Conservation (phyloP, 23 tunicate species). For the Clavelina lepadiformis region DNA sequence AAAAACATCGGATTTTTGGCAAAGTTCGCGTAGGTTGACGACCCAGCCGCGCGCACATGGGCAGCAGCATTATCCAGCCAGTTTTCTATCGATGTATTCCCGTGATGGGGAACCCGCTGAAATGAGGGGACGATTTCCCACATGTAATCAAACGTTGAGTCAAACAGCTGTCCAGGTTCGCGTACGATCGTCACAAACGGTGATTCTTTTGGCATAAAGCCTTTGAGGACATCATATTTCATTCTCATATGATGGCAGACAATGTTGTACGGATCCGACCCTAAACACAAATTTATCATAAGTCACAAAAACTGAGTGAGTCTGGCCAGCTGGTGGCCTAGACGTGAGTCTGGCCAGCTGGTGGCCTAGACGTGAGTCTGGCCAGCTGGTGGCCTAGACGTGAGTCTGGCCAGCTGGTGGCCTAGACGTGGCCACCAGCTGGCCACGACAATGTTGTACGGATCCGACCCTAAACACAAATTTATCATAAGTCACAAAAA, state of each 20-base stretch:
- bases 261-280: conserved; percentile 13
- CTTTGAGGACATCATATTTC: conserved; percentile 9
- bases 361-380: too few relatives aligned
- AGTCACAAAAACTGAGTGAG: too few relatives aligned
- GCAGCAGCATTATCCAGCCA: conserved; percentile 44
- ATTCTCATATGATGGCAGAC: conserved; percentile 63
- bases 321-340: too few relatives aligned
- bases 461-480: neutral
- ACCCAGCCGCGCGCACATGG: neutral
- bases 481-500: too few relatives aligned
- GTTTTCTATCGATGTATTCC: conserved; percentile 12
- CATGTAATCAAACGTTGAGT: conserved; percentile 45
- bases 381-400: too few relatives aligned
- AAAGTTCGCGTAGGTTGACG: conserved; percentile 2
- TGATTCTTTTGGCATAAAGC: conserved; percentile 31
- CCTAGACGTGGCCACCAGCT: too few relatives aligned
- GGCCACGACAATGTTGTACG: too few relatives aligned
- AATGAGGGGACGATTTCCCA: conserved; percentile 36
- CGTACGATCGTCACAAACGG: conserved; percentile 39
- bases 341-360: too few relatives aligned
- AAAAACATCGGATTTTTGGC: conserved; percentile 27
- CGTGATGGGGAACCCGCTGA: conserved; percentile 9
- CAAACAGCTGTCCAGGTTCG: conserved; percentile 50
- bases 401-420: too few relatives aligned
- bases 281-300: neutral